phyloP scores from a whole-genome alignment of 2,888 invertebrate genomes.

The Hedychridium roseum region DNA sequence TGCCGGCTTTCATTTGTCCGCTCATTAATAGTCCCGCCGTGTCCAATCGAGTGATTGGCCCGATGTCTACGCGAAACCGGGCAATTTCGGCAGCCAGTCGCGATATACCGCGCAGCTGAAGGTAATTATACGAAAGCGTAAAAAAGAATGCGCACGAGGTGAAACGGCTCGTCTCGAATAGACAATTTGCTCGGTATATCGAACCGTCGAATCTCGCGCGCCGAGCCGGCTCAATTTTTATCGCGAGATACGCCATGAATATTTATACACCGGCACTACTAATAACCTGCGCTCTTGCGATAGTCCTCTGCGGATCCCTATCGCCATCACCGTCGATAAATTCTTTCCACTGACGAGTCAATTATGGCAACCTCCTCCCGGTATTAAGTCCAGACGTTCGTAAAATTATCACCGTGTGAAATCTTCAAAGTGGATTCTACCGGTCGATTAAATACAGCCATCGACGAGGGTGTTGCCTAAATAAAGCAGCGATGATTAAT shows the following conservation, averaged over 20 bases:
- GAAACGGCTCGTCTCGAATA: too few species aligned
- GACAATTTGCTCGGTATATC: too few species aligned
- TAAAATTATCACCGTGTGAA: too few species aligned
- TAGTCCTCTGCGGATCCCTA: slow-evolving; percentile 13
- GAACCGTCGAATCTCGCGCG: too few species aligned
- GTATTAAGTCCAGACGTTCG: too few species aligned
- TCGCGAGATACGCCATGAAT: slow-evolving; percentile 49
- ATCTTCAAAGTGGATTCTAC: too few species aligned
- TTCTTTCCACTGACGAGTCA: slow-evolving; percentile 34
- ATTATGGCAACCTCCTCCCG: slow-evolving; percentile 23
- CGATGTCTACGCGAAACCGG: slow-evolving; percentile 37
- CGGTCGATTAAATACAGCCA: too few species aligned
- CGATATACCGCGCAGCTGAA: too few species aligned
- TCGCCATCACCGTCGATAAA: slow-evolving; percentile 37
- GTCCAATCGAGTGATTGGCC: slow-evolving; percentile 53
- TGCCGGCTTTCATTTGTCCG: slow-evolving; percentile 39
- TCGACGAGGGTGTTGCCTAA: too few species aligned
- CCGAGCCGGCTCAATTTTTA: slow-evolving; percentile 33
- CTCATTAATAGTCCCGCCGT: slow-evolving; percentile 52
- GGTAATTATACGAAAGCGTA: too few species aligned
- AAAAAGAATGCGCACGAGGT: too few species aligned
- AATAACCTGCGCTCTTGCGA: slow-evolving; percentile 16
- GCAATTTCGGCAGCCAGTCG: slow-evolving; percentile 33
- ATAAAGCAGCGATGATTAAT: background rate
- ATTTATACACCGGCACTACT: slow-evolving; percentile 53